A percentile compares a stretch with the other conserved stretches of the same genome.
Conservation (phyloP, 2,797 vertebrate genomes). For the Scomberomorus guttatus region DNA sequence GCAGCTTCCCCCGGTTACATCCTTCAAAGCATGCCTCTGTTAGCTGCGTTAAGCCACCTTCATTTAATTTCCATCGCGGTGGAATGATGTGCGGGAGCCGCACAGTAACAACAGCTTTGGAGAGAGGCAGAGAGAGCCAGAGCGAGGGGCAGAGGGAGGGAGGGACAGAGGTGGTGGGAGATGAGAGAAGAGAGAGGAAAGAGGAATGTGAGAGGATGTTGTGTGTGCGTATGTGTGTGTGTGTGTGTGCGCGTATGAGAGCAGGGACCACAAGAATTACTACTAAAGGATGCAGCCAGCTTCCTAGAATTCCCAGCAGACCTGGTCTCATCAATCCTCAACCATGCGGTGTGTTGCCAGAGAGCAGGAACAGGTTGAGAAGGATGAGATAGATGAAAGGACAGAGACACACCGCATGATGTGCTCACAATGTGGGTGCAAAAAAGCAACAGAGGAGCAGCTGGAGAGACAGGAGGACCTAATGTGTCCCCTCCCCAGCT, state of each 20-base stretch:
- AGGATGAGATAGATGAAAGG: conserved; percentile 31
- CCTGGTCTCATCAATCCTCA: conserved; percentile 56
- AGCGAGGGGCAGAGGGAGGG: conserved; percentile 55
- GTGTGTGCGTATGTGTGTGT: conserved; percentile 26
- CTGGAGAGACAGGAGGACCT: conserved; percentile 58
- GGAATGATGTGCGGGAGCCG: conserved; percentile 83
- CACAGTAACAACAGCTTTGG: conserved; percentile 83
- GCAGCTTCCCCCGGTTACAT: conserved; percentile 78
- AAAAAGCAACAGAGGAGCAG: conserved; percentile 51
- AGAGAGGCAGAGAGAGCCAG: conserved; percentile 70
- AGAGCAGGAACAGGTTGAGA: conserved; percentile 40
- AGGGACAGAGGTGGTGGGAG: conserved; percentile 66
- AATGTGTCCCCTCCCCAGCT: conserved; percentile 55
- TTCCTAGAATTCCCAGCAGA: conserved; percentile 65
- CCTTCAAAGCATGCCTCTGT: conserved; percentile 83
- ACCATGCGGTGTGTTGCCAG: conserved; percentile 34
- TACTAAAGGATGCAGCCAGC: conserved; percentile 59
- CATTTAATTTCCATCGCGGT: conserved; percentile 84
- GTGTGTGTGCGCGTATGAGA: conserved; percentile 16
- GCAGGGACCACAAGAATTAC: conserved; percentile 58
- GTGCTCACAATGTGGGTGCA: conserved; percentile 33
- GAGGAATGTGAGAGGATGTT: conserved; percentile 63
- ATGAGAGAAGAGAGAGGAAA: conserved; percentile 66
- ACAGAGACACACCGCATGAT: conserved; percentile 39
- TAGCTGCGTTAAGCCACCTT: conserved; percentile 83